Conservation (phyloP, 92 coral and sea anemone genomes). For the Palythoa heliodiscus region DNA sequence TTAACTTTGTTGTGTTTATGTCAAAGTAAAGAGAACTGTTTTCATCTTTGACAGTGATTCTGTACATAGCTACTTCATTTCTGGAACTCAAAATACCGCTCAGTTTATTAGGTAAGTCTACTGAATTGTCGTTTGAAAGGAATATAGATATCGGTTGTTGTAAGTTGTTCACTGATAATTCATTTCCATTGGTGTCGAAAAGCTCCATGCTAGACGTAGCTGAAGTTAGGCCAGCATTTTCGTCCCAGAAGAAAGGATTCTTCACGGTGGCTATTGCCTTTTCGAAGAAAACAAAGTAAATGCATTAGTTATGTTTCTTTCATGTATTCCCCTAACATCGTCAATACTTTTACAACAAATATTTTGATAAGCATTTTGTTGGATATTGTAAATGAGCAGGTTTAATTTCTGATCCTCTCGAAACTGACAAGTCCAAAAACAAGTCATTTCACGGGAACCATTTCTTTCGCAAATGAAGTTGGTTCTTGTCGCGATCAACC, state of each 20-base stretch:
- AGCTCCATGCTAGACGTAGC: slow-evolving; percentile 29
- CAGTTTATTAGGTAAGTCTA: neutral
- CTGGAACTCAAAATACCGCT: slow-evolving; percentile 4
- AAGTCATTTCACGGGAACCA: too few relatives aligned
- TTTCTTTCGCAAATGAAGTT: too few relatives aligned
- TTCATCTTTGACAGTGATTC: slow-evolving; percentile 23
- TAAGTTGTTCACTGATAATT: slow-evolving; percentile 11
- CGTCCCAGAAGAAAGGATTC: slow-evolving; percentile 35
- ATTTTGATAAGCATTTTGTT: too few relatives aligned
- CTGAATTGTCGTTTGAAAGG: neutral
- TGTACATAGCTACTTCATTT: neutral
- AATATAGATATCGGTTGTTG: slow-evolving; percentile 33
- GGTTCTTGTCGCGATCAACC: too few relatives aligned
- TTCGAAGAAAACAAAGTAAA: too few relatives aligned
- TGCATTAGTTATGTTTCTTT: too few relatives aligned
- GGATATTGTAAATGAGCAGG: too few relatives aligned
- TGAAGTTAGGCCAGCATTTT: neutral
- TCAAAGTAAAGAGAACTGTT: slow-evolving; percentile 31
- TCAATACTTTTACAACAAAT: too few relatives aligned
- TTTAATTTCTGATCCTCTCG: too few relatives aligned
- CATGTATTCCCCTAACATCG: too few relatives aligned
- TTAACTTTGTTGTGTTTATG: slow-evolving; percentile 16
- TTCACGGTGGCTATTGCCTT: slow-evolving; percentile 32
- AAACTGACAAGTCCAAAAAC: too few relatives aligned
- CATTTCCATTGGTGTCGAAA: slow-evolving; percentile 13